These are phyloP conservation scores for Gonatopus flavifemur DNA, from an alignment of 1,140 invertebrate genomes.

Conservation along the genomic window DNA sequence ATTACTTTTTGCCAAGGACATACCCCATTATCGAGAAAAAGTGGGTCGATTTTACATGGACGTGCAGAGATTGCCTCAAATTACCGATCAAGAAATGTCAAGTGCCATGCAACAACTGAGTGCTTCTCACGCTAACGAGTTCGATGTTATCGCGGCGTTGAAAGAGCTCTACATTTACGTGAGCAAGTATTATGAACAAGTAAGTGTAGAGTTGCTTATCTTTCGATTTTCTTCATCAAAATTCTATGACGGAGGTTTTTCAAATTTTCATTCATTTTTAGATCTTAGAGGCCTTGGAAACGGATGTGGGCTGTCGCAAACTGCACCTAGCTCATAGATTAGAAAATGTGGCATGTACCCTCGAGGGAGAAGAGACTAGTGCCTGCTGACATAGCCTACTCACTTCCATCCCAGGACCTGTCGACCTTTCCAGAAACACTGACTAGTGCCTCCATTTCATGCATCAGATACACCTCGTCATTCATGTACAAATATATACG, in stretches of 20 bases:
- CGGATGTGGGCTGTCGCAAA: slow-evolving; percentile 79
- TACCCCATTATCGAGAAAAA: slow-evolving; percentile 85
- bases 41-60: slow-evolving; percentile 86
- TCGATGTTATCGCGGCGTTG: slow-evolving; percentile 86
- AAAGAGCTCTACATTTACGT: slow-evolving; percentile 95
- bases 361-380: slow-evolving; percentile 74
- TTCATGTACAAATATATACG: slow-evolving; percentile 49
- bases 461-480: slow-evolving; percentile 47
- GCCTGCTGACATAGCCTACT: slow-evolving; percentile 55
- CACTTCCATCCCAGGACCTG: slow-evolving; percentile 42
- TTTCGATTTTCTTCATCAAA: no score
- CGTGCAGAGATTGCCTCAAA: slow-evolving; percentile 80
- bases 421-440: slow-evolving; percentile 50
- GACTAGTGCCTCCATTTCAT: slow-evolving; percentile 55
- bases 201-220: slow-evolving; percentile 54
- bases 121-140: slow-evolving; percentile 82
- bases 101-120: slow-evolving; percentile 90
- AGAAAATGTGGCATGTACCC: slow-evolving; percentile 86
- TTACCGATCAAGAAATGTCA: slow-evolving; percentile 90
- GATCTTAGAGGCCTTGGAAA: slow-evolving; percentile 81
- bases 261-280: slow-evolving; percentile 44
- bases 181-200: slow-evolving; percentile 89
- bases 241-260: no score
- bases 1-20: slow-evolving; percentile 91
- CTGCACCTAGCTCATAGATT: slow-evolving; percentile 86